These are phyloP conservation scores for Temnopleurus reevesii DNA, from an alignment of 53 echinoderm and acorn worm species.

Conservation along the genomic window DNA sequence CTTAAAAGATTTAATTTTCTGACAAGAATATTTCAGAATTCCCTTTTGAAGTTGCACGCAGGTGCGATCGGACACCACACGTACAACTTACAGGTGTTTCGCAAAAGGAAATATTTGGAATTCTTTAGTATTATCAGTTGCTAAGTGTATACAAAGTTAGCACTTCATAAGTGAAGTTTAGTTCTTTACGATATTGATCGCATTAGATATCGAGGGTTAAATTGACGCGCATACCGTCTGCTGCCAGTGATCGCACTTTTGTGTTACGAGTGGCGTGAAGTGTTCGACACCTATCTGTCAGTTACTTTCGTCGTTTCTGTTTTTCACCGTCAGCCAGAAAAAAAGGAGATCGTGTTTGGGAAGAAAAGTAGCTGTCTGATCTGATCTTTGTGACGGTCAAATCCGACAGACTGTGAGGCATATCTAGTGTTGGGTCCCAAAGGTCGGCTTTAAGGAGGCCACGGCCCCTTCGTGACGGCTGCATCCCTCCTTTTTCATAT, in stretches of 20 bases:
- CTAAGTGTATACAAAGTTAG: background rate
- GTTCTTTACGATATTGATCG: background rate
- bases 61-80: background rate
- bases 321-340: background rate
- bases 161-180: background rate
- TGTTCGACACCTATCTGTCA: background rate
- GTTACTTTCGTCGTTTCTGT: background rate
- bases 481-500: no score
- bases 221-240: slow-evolving; percentile 2
- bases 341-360: background rate
- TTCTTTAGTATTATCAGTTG: no score
- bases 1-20: background rate
- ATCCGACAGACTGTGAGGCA: background rate
- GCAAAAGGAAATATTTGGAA: background rate
- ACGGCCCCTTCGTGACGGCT: no score
- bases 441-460: no score
- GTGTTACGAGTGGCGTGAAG: background rate
- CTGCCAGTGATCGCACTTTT: background rate
- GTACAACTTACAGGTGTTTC: background rate
- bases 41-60: background rate
- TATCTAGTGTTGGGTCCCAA: no score
- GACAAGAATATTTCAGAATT: background rate
- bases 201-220: background rate
- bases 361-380: background rate
- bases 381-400: background rate